Base-by-base conservation (phyloP, 2,113 vertebrate genomes). In the Toxostoma redivivum region DNA sequence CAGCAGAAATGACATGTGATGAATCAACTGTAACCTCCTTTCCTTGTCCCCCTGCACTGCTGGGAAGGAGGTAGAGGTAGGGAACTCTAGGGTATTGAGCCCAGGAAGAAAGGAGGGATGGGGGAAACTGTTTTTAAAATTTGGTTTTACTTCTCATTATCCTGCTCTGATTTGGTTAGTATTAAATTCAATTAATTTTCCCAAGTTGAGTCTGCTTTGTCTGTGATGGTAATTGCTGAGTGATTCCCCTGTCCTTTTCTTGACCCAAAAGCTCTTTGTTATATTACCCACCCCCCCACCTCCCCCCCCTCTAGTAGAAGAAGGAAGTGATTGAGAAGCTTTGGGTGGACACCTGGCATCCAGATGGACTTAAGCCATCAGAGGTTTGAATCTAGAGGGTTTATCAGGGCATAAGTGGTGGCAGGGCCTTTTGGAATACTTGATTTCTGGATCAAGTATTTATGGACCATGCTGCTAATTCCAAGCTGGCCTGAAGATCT, bases 31-130 rank as follows among this genome's bases (percentile, higher is more conserved):
- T 28, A 42, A 23, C 3, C 4, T 10, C 15, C 12, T 24, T 44
- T 77, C 16, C 37, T 53, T 0, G 0, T 64, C 6, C 19, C 23
- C 20, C 33, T 64, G 37, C 11, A n/a, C 33, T 1, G 2, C 33
- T 62, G 42, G 28, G 37, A 37, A 64, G 37, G 42, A 64, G 33
- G 11, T 42, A 30, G 24, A 90, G 37, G 27, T 37, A 24, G 48
- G 37, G 23, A 83, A 18, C 42, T 83, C 56, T 8, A 5, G 48
- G 37, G 42, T 57, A 45, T 30, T 44, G 28, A 78, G 72, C 48
- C 15, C 37, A 70, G 27, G 27, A 78, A 44, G 44, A 57, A 57
- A 15, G 9, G 23, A 62, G 19, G 48, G 35, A 10, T 24, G 5
- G 3, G 15, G 28, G 7, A 44, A 64, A 6, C 5, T 38, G 28